A percentile compares a stretch with the other conserved stretches of the same genome.
phyloP scores from a whole-genome alignment of 1,140 invertebrate species.

The Zaprionus lachaisei region DNA sequence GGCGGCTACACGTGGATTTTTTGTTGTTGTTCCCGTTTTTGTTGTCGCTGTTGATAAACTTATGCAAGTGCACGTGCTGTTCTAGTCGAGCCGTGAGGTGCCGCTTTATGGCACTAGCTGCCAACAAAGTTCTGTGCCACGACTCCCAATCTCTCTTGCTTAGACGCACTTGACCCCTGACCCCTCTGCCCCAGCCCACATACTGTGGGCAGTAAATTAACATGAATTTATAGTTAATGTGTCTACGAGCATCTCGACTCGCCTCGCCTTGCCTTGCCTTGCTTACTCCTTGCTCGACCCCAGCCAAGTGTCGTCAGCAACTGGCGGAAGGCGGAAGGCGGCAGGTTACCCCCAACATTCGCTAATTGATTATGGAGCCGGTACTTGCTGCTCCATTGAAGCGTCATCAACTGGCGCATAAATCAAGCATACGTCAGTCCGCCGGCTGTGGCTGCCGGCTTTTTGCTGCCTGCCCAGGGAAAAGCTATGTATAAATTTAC shows the following conservation, averaged over 20 bases:
- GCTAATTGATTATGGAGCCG: slow-evolving; percentile 73
- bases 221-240: slow-evolving; percentile 82
- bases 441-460: slow-evolving; percentile 10
- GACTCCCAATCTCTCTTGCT: background rate
- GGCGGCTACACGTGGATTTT: slow-evolving; percentile 24
- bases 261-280: background rate
- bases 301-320: slow-evolving; percentile 17
- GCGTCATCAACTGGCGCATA: slow-evolving; percentile 78
- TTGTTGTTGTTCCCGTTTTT: slow-evolving; percentile 20
- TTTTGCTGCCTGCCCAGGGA: slow-evolving; percentile 9
- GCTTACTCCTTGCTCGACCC: background rate
- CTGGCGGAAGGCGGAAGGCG: background rate
- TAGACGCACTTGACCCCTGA: background rate
- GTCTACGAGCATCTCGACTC: slow-evolving; percentile 54
- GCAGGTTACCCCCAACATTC: slow-evolving; percentile 11
- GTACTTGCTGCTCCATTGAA: slow-evolving; percentile 62
- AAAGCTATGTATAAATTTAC: slow-evolving; percentile 75
- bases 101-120: slow-evolving; percentile 60
- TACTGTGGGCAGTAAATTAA: slow-evolving; percentile 67
- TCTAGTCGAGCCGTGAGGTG: slow-evolving; percentile 63
- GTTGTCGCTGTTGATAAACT: slow-evolving; percentile 60
- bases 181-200: background rate
- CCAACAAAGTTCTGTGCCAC: slow-evolving; percentile 18
- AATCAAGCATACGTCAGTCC: slow-evolving; percentile 66
- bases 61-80: slow-evolving; percentile 78